Evolutionary conservation across 1,140 invertebrate genomes (phyloP).

Genomic region (Drosophila pachea): DNA sequence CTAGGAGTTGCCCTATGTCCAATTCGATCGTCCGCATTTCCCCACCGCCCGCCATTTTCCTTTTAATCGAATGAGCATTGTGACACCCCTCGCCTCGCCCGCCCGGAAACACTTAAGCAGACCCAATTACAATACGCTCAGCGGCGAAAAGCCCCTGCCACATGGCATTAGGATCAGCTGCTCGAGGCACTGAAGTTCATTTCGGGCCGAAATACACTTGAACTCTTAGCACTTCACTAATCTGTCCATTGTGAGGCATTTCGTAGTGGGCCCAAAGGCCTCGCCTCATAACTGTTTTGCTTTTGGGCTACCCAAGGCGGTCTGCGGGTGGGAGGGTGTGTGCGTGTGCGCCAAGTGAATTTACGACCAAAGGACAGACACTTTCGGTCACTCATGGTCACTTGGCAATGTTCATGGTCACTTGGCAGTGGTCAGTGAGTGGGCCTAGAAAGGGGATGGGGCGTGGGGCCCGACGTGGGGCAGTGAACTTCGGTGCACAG

Average conservation of each 20-base stretch:
- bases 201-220: slow-evolving; percentile 55
- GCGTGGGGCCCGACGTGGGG: slow-evolving; percentile 29
- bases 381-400: slow-evolving; percentile 66
- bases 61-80: not conserved
- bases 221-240: slow-evolving; percentile 73
- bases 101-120: slow-evolving; percentile 29
- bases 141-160: not conserved
- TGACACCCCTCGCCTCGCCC: slow-evolving; percentile 6
- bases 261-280: slow-evolving; percentile 35
- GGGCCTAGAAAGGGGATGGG: not conserved
- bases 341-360: slow-evolving; percentile 41
- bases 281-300: slow-evolving; percentile 59
- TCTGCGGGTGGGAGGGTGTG: not conserved
- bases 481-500: slow-evolving; percentile 67
- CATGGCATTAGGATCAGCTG: slow-evolving; percentile 28
- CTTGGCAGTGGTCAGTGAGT: slow-evolving; percentile 15
- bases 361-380: slow-evolving; percentile 57
- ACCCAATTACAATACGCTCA: slow-evolving; percentile 20
- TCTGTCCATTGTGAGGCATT: slow-evolving; percentile 74
- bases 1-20: no score
- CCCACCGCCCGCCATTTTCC: not conserved
- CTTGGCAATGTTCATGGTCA: slow-evolving; percentile 66
- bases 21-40: no score
- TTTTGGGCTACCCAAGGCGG: not conserved
- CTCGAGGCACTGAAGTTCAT: not conserved